Evolutionary conservation across 2,888 invertebrate genomes (phyloP).

Genomic region (Cloeon dipterum): DNA sequence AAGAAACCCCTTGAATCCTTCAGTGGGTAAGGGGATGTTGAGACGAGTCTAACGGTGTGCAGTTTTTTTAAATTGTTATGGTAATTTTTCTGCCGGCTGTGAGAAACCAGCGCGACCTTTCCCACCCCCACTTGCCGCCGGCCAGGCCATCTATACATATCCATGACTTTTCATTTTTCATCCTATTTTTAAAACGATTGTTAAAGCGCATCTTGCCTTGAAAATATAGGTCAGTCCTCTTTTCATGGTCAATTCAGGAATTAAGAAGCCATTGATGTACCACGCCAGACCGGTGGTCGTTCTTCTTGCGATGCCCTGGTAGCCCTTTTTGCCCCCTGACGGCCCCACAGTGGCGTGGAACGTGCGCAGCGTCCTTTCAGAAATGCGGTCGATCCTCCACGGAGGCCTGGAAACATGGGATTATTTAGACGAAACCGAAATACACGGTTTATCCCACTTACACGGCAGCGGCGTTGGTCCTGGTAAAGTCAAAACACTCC

Average conservation of each 20-base stretch:
- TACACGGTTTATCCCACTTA: not conserved
- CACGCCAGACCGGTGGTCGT: constrained; percentile 54
- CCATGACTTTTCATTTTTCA: no score
- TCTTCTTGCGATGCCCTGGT: constrained; percentile 46
- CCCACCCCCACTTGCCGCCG: no score
- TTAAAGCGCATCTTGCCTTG: no score
- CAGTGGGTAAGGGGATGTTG: no score
- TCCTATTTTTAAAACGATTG: no score
- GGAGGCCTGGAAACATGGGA: constrained; percentile 14
- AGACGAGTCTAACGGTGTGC: no score
- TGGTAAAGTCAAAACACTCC: constrained; percentile 53
- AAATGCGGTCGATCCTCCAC: constrained; percentile 25
- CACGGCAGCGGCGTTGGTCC: constrained; percentile 11
- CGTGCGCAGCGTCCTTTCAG: constrained; percentile 38
- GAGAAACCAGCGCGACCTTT: no score
- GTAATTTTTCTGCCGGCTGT: no score
- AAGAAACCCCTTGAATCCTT: no score
- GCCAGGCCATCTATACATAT: no score
- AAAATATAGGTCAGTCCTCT: constrained; percentile 70
- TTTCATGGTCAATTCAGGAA: constrained; percentile 69
- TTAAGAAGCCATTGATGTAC: constrained; percentile 79
- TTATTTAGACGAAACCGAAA: not conserved
- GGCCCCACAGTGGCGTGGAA: constrained; percentile 68
- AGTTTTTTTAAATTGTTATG: no score
- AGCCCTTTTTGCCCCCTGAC: constrained; percentile 56